Base-by-base conservation (phyloP, 2,113 vertebrate genomes). In the Puntigrus tetrazona region DNA sequence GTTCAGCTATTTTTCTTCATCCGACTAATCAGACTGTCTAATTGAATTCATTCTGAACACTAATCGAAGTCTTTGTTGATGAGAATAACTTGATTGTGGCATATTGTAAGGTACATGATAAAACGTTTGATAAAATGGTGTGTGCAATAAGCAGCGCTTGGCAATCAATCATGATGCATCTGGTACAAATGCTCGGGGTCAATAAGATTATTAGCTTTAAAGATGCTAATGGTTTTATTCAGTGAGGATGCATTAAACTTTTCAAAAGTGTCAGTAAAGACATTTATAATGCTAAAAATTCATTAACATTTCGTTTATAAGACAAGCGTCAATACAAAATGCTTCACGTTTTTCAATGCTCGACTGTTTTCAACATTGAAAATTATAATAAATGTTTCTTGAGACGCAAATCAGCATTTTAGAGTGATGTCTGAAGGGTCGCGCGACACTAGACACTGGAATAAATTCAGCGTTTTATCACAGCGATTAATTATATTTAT, bases 1-100 rank as follows among this genome's bases (percentile, higher is more conserved):
- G 69, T 72, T 72, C 69, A 72, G 69, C 69, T 72, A 4, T 43
- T 43, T 72, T n/a, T 41, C 20, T 72, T 72, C 38, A 72, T 72
- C 69, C 22, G 5, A 72, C 69, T 72, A 72, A 72, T 43, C 36
- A 25, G 16, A n/a, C 2, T 11, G 31, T 38, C 65, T 72, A 72
- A 41, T 7, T 43, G 5, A 72, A 72, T 43, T 73, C 14, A 73
- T 73, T 43, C 38, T 45, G 38, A 45, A 45, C 11, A 45, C 70
- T 45, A 45, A 45, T 25, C 34, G 0, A 70, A 38, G 67, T 36
- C 65, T 69, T 67, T 2, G 7, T 36, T 67, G 20, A 20, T 67
- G 18, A n/a, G 34, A 7, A 72, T 72, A 3, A 45, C 16, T 45
- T 27, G 11, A 27, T 45, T 4, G 22, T n/a, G 14, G 7, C 7